Evolutionary conservation across 2,113 vertebrate genomes (phyloP).

Genomic region (Phyllostomus hastatus): DNA sequence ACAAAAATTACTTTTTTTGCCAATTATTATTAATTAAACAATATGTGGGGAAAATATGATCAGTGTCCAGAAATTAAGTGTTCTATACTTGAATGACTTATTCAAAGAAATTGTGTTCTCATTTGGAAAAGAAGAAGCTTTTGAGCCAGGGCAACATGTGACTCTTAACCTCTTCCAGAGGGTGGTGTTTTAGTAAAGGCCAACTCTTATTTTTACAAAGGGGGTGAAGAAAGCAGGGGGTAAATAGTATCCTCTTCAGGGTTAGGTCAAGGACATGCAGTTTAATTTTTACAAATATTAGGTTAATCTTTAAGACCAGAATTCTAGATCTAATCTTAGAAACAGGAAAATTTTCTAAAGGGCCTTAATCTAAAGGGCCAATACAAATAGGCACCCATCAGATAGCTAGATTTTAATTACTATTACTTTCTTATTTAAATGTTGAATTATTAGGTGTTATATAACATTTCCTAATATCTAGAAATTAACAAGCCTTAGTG

Average conservation of each 20-base stretch:
- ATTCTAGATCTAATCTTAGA: conserved; percentile 31
- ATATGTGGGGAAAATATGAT: background rate
- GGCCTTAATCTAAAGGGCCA: background rate
- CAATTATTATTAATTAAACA: background rate
- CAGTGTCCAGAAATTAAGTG: conserved; percentile 16
- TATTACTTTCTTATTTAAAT: conserved; percentile 19
- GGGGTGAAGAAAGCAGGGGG: background rate
- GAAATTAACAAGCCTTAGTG: background rate
- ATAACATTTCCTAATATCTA: conserved; percentile 13
- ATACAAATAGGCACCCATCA: background rate
- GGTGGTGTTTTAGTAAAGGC: conserved; percentile 23
- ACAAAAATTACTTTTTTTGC: background rate
- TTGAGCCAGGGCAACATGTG: background rate
- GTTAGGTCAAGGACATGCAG: background rate
- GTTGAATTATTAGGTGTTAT: background rate
- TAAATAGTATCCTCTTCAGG: background rate
- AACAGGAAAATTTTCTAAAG: background rate
- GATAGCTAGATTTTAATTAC: background rate
- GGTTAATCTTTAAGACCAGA: background rate
- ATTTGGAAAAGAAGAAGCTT: background rate
- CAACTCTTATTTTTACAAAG: conserved; percentile 26
- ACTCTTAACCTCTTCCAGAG: background rate
- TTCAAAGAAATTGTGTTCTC: conserved; percentile 7
- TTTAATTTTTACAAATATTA: conserved; percentile 37
- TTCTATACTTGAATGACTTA: background rate